Percentiles rank a stretch among this genome's conserved stretches.
These are phyloP conservation scores for Mastomys natalensis DNA, from an alignment of 2,113 vertebrate genomes.

Conservation along the genomic window DNA sequence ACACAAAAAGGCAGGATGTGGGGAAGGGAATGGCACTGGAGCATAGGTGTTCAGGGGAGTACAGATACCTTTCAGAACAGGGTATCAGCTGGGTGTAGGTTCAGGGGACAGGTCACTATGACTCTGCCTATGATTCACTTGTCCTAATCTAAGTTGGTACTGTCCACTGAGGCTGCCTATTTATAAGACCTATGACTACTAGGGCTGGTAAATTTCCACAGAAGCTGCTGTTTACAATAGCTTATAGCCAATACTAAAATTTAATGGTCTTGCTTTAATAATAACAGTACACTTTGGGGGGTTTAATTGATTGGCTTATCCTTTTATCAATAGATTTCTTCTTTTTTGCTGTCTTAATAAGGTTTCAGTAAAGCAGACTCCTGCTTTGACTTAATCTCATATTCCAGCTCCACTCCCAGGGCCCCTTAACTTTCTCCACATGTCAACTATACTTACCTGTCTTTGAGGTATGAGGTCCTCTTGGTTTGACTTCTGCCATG, in stretches of 20 bases:
- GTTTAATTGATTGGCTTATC: slow-evolving; percentile 10
- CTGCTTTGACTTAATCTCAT: slow-evolving; percentile 12
- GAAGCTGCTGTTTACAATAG: too few relatives aligned
- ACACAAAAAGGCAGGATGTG: too few relatives aligned
- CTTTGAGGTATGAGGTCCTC: neutral
- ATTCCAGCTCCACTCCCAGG: neutral
- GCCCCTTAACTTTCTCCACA: neutral
- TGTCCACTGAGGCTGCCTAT: too few relatives aligned
- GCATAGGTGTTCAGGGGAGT: too few relatives aligned
- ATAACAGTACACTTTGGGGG: neutral
- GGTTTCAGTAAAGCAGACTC: neutral
- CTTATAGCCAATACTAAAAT: neutral
- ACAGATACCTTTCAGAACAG: too few relatives aligned
- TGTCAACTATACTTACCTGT: neutral
- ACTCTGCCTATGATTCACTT: too few relatives aligned
- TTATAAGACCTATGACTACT: too few relatives aligned
- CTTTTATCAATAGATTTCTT: neutral
- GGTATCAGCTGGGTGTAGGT: too few relatives aligned
- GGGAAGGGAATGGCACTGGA: too few relatives aligned
- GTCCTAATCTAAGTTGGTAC: too few relatives aligned
- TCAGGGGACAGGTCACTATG: too few relatives aligned
- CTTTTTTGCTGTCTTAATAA: neutral
- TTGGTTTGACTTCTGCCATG: neutral
- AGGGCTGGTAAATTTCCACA: too few relatives aligned
- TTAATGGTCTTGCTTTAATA: slow-evolving; percentile 9